phyloP scores from a whole-genome alignment of 2,113 vertebrate species.

The Pseudorectes ferrugineus region DNA sequence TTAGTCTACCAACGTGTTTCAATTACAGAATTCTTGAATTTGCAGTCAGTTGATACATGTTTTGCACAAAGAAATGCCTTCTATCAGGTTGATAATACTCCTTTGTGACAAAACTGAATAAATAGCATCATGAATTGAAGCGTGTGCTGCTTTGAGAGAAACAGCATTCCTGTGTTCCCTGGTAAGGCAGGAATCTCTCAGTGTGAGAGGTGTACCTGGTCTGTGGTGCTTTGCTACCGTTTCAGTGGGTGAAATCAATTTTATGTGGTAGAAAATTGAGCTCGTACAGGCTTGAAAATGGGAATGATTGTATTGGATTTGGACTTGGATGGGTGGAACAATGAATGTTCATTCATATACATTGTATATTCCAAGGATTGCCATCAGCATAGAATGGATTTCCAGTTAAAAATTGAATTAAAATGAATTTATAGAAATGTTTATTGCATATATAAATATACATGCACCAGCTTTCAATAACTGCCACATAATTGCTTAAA shows the following conservation, averaged over 20 bases:
- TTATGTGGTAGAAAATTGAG: not conserved
- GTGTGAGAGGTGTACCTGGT: not conserved
- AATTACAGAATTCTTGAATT: not conserved
- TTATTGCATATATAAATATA: not conserved
- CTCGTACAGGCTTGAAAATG: not conserved
- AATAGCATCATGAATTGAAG: not conserved
- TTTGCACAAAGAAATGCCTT: not conserved
- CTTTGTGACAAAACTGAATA: not conserved
- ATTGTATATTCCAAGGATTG: not conserved
- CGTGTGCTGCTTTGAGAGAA: not conserved
- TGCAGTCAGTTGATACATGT: not conserved
- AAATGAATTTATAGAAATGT: not conserved
- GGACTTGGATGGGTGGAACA: not conserved
- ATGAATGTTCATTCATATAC: not conserved
- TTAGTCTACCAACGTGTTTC: not conserved
- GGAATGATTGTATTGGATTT: not conserved
- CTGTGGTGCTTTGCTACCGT: not conserved
- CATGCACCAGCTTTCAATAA: not conserved
- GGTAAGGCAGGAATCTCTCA: fast-evolving
- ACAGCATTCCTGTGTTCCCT: not conserved
- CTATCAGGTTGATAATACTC: not conserved
- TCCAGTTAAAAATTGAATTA: not conserved
- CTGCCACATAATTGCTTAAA: not conserved
- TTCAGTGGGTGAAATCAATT: not conserved
- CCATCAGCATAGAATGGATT: not conserved